These are phyloP conservation scores for Diachasma alloeum DNA, from an alignment of 1,140 invertebrate species.

Conservation along the genomic window DNA sequence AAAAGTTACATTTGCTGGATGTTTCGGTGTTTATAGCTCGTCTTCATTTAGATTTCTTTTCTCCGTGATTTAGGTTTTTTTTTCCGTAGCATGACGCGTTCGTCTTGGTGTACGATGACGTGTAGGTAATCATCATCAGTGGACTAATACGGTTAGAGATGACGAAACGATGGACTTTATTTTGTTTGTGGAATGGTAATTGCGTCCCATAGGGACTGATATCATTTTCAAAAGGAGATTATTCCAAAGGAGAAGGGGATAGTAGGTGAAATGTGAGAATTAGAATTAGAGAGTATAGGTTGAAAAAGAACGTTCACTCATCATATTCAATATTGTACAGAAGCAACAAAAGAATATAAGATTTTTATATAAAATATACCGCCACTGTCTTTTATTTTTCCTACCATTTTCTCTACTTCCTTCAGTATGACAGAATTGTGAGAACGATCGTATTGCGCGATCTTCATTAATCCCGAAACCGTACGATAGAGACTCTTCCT, in stretches of 20 bases:
- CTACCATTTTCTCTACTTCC: slow-evolving; percentile 4
- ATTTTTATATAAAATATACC: slow-evolving; percentile 31
- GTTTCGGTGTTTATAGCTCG: too few relatives aligned
- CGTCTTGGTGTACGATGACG: too few relatives aligned
- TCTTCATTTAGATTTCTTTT: too few relatives aligned
- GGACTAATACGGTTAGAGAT: too few relatives aligned
- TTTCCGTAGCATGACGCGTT: too few relatives aligned
- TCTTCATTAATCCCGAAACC: neutral
- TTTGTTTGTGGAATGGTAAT: too few relatives aligned
- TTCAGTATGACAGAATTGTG: slow-evolving; percentile 3
- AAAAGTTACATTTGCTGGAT: neutral
- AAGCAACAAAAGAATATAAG: slow-evolving; percentile 8
- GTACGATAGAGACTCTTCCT: neutral
- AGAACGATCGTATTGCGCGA: neutral
- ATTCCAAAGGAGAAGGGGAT: neutral
- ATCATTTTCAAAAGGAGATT: neutral
- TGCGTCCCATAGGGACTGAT: neutral
- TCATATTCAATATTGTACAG: neutral
- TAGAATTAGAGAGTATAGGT: neutral
- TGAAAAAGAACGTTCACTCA: neutral
- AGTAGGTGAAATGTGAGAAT: neutral
- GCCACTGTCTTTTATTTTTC: slow-evolving; percentile 21
- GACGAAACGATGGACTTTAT: too few relatives aligned
- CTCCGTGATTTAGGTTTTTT: too few relatives aligned
- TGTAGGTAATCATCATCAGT: too few relatives aligned